A percentile compares a stretch with the other conserved stretches of the same genome.
Evolutionary conservation across 2,113 vertebrate species (phyloP).

Genomic region (Archocentrus centrarchus): DNA sequence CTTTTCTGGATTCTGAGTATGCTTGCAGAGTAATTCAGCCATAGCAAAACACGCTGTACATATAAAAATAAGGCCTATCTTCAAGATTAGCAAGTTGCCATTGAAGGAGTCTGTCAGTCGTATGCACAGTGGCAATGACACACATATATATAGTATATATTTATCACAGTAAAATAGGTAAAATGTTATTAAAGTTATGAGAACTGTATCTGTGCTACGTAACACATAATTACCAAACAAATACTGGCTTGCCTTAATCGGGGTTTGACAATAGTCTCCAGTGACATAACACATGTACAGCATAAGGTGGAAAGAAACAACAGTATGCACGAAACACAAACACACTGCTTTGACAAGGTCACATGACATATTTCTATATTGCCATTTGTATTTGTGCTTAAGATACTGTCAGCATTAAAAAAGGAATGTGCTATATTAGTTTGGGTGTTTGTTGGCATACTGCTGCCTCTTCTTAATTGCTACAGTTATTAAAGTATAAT

Average conservation of each 20-base stretch:
- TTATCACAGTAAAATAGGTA: constrained; percentile 60
- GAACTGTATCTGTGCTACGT: constrained; percentile 61
- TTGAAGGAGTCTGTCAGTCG: constrained; percentile 2
- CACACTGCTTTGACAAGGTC: constrained; percentile 50
- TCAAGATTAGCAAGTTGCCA: constrained; percentile 27
- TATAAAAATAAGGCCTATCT: constrained; percentile 34
- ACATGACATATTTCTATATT: constrained; percentile 56
- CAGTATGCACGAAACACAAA: constrained; percentile 58
- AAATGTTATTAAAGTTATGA: constrained; percentile 39
- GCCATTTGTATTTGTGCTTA: constrained; percentile 59
- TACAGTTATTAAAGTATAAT: constrained; percentile 43
- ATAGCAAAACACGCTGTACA: constrained; percentile 11
- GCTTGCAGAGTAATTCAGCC: constrained; percentile 41
- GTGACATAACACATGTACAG: constrained; percentile 37
- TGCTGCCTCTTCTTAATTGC: constrained; percentile 49
- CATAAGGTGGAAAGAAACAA: constrained; percentile 35
- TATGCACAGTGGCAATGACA: constrained; percentile 47
- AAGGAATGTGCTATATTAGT: constrained; percentile 22
- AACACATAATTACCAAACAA: constrained; percentile 52
- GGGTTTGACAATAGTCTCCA: constrained; percentile 17
- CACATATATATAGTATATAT: constrained; percentile 27
- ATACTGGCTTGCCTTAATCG: constrained; percentile 13
- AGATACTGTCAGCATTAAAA: constrained; percentile 11
- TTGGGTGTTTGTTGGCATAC: constrained; percentile 47
- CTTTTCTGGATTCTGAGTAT: constrained; percentile 25